Evolutionary conservation across 2,113 vertebrate species (phyloP), one percentile per base, ranked within the genome.

Genomic region (Muntiacus muntjak): DNA sequence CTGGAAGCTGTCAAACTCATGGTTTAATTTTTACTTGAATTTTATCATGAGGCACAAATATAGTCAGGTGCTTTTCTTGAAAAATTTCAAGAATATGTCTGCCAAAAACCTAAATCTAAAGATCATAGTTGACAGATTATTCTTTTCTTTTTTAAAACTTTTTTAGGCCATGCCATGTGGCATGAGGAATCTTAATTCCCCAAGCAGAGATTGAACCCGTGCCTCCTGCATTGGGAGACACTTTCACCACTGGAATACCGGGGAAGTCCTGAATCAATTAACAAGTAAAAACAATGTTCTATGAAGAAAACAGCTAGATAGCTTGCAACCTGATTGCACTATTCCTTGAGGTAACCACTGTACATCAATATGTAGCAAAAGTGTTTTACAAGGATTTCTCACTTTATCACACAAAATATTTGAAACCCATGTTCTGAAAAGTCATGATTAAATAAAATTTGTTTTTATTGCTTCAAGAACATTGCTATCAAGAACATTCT

Each of bases 371-470:
- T 11, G 10, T 12, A 89, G n/a, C 33, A 84, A 21, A 91, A 91
- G 16, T 25, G 6, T 11, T 55, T 76, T 62, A 33, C 47, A 36
- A 83, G 36, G 55, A 52, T 7, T 67, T 91, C 33, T 17, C 50
- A 85, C 50, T 93, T 82, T 57, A 87, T 58, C 74, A 95, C 36
- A 87, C 71, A 93, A 92, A 95, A 87, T 87, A 96, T n/a, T 95
- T 40, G 89, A 89, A 89, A 82, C 81, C 60, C 40, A 54, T 45
- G 57, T 60, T 71, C 57, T 78, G 30, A 97, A 88, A 94, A 40
- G 36, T 84, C 91, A 87, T 83, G 45, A 94, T 76, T 57, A 96
- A 74, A 86, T 94, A 94, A 91, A 95, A 95, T 33, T 58, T 54
- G 81, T 64, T 47, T 81, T 76, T 82, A 91, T 30, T 84, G 55